Evolutionary conservation across 2,797 vertebrate genomes (phyloP).

Genomic region (Cyprinodon diabolis): DNA sequence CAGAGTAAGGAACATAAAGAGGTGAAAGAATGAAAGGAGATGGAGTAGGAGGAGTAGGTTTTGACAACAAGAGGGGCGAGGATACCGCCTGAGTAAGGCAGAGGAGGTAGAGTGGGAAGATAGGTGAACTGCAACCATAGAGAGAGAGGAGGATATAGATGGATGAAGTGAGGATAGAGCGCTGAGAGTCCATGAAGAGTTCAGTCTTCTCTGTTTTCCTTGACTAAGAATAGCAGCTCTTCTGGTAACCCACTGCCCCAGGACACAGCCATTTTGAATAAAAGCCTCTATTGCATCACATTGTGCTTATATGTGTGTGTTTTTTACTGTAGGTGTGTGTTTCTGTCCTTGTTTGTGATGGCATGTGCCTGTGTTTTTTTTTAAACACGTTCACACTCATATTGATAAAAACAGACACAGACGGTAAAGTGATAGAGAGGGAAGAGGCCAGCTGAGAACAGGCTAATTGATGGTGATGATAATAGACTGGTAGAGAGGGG

Average conservation of each 20-base stretch:
- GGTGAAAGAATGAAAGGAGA: constrained; percentile 54
- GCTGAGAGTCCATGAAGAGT: constrained; percentile 52
- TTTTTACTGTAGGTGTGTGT: constrained; percentile 42
- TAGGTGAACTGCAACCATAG: constrained; percentile 63
- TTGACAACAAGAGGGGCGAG: constrained; percentile 60
- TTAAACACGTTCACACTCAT: constrained; percentile 34
- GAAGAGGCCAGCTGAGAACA: constrained; percentile 3
- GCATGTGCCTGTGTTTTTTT: constrained; percentile 39
- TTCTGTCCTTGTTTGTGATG: constrained; percentile 25
- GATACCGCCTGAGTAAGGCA: constrained; percentile 53
- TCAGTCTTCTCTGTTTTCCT: constrained; percentile 56
- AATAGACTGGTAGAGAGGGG: constrained; percentile 46
- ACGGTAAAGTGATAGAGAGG: constrained; percentile 23
- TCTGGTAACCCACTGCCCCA: constrained; percentile 73
- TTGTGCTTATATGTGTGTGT: constrained; percentile 41
- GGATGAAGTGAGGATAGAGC: constrained; percentile 40
- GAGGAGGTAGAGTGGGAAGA: constrained; percentile 69
- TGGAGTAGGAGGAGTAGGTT: constrained; percentile 56
- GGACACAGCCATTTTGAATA: constrained; percentile 76
- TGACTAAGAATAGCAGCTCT: constrained; percentile 77
- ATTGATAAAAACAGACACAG: constrained; percentile 43
- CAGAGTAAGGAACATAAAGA: constrained; percentile 63
- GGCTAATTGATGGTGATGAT: constrained; percentile 60
- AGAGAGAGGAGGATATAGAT: constrained; percentile 47
- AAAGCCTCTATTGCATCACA: constrained; percentile 68